Evolutionary conservation across 2,888 invertebrate genomes (phyloP).

Genomic region (Lochmaea crataegi): DNA sequence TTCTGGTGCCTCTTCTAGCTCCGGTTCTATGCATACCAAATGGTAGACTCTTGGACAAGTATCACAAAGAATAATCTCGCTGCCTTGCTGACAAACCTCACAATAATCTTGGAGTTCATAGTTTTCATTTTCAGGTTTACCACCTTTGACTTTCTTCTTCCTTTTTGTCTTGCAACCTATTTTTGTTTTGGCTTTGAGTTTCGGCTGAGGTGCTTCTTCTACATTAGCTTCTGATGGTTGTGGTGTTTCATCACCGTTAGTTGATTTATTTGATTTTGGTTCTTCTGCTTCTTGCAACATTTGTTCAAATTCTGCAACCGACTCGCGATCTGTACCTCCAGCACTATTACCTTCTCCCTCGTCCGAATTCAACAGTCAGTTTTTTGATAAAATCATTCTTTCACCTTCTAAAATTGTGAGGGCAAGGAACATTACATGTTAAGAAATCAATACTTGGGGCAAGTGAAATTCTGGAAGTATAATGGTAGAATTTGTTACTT

Average conservation of each 20-base stretch:
- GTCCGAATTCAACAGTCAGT: too few species aligned
- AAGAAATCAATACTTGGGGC: too few species aligned
- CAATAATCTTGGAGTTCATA: constrained; percentile 94
- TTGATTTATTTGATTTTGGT: constrained; percentile 49
- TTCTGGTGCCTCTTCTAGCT: constrained; percentile 98
- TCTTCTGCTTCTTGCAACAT: constrained; percentile 94
- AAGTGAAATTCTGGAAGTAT: too few species aligned
- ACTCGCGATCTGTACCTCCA: constrained; percentile 86
- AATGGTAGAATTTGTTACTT: too few species aligned
- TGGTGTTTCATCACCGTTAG: constrained; percentile 48
- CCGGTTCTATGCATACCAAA: constrained; percentile 97
- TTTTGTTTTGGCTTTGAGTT: constrained; percentile 90
- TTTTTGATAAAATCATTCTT: too few species aligned
- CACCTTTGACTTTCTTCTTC: constrained; percentile 82
- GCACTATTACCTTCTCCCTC: constrained; percentile 83
- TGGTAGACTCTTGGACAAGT: constrained; percentile 99
- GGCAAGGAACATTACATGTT: too few species aligned
- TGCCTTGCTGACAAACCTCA: constrained; percentile 99
- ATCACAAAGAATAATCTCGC: constrained; percentile 99
- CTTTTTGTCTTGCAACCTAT: constrained; percentile 62
- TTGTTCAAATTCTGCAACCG: constrained; percentile 98
- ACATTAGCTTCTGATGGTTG: constrained; percentile 51
- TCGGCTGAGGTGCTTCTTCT: constrained; percentile 67
- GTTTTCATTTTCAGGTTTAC: constrained; percentile 89
- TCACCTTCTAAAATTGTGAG: too few species aligned